These are phyloP conservation scores for Alces alces DNA, from an alignment of 2,113 vertebrate genomes.

Conservation along the genomic window DNA sequence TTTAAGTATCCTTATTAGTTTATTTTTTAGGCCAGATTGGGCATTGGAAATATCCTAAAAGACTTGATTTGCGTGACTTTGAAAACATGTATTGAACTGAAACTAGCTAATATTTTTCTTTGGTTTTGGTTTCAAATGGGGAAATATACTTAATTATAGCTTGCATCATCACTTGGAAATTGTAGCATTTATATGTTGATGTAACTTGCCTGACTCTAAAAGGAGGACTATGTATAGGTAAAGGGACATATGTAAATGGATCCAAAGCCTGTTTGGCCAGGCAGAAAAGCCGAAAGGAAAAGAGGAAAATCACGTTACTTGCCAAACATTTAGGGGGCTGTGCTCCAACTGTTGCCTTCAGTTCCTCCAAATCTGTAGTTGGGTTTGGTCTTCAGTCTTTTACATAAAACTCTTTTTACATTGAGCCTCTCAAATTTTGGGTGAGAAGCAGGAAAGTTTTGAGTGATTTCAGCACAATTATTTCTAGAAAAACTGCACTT, in stretches of 20 bases:
- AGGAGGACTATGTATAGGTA: slow-evolving; percentile 76
- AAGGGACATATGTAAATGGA: slow-evolving; percentile 77
- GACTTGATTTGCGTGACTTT: slow-evolving; percentile 71
- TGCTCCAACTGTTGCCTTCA: slow-evolving; percentile 61
- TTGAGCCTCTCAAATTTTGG: slow-evolving; percentile 43
- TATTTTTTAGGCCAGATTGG: slow-evolving; percentile 35
- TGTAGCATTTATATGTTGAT: slow-evolving; percentile 78
- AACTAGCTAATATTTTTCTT: slow-evolving; percentile 78
- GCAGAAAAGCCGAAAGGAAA: slow-evolving; percentile 76
- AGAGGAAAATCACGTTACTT: slow-evolving; percentile 73
- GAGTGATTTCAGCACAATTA: slow-evolving; percentile 53
- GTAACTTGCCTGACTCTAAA: slow-evolving; percentile 78
- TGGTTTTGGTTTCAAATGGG: slow-evolving; percentile 78
- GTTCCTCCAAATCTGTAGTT: slow-evolving; percentile 58
- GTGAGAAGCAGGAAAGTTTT: slow-evolving; percentile 24
- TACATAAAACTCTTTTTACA: slow-evolving; percentile 63
- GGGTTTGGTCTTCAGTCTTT: slow-evolving; percentile 55
- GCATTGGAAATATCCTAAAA: slow-evolving; percentile 63
- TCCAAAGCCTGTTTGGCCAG: slow-evolving; percentile 79
- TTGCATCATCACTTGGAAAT: slow-evolving; percentile 81
- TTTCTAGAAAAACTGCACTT: slow-evolving; percentile 41
- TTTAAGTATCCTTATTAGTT: slow-evolving; percentile 45
- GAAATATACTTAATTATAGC: slow-evolving; percentile 82
- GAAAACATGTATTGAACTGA: slow-evolving; percentile 69
- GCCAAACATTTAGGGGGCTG: slow-evolving; percentile 71